Evolutionary conservation across 2,113 vertebrate species (phyloP).

Genomic region (Eurypyga helias): DNA sequence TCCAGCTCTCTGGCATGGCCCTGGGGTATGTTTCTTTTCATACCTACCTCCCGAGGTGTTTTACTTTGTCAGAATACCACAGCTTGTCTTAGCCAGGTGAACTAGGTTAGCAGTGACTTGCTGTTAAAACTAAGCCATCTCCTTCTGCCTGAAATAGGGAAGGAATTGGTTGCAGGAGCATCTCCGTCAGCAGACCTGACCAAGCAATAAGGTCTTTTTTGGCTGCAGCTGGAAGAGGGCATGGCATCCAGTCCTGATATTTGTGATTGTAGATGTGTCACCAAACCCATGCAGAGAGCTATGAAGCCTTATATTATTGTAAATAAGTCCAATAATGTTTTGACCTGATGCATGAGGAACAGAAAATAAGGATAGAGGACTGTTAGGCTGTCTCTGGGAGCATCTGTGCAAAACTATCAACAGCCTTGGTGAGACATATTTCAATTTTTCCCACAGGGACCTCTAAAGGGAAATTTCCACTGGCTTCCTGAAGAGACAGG

Average conservation of each 20-base stretch:
- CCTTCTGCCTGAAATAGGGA: background rate
- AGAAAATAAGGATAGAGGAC: background rate
- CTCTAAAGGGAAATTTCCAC: background rate
- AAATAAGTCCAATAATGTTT: background rate
- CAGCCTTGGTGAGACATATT: background rate
- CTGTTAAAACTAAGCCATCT: background rate
- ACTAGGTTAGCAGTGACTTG: background rate
- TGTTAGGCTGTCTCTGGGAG: background rate
- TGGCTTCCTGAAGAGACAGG: background rate
- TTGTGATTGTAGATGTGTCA: background rate
- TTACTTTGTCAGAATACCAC: accelerated
- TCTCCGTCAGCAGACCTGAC: background rate
- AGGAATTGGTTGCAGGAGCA: background rate
- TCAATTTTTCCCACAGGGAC: background rate
- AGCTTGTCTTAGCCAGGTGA: background rate
- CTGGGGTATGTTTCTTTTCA: background rate
- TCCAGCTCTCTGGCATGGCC: background rate
- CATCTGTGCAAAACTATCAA: background rate
- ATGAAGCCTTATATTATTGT: background rate
- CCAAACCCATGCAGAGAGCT: background rate
- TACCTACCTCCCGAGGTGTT: background rate
- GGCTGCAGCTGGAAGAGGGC: background rate
- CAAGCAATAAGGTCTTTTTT: background rate
- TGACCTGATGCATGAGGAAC: background rate
- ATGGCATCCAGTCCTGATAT: background rate